These are phyloP conservation scores for Urosaurus nigricauda DNA, from an alignment of 2,797 vertebrate species.

Conservation along the genomic window DNA sequence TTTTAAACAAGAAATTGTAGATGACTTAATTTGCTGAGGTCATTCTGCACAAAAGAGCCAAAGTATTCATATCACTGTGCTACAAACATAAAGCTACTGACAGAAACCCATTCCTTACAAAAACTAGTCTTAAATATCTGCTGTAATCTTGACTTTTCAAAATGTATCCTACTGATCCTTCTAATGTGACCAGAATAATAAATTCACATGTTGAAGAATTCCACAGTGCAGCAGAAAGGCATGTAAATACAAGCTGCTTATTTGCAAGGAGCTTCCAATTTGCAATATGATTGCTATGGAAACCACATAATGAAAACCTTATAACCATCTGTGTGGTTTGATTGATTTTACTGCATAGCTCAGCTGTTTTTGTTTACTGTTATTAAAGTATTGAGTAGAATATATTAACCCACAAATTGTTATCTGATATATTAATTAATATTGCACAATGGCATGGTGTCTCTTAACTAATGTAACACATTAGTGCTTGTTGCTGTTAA, in stretches of 20 bases:
- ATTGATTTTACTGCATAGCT: constrained; percentile 80
- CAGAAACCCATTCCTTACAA: not conserved
- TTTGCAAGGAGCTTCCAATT: constrained; percentile 86
- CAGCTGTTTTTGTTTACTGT: constrained; percentile 85
- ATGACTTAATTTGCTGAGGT: not conserved
- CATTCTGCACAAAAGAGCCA: constrained; percentile 2
- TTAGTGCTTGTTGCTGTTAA: constrained; percentile 81
- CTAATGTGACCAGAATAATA: constrained; percentile 81
- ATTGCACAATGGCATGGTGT: constrained; percentile 79
- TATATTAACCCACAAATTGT: constrained; percentile 75
- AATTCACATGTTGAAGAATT: constrained; percentile 73
- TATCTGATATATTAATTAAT: constrained; percentile 87
- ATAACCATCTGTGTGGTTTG: constrained; percentile 84
- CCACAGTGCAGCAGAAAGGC: constrained; percentile 78
- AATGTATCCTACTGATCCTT: constrained; percentile 73
- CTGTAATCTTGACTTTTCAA: constrained; percentile 70
- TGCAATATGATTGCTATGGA: constrained; percentile 87
- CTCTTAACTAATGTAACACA: constrained; percentile 80
- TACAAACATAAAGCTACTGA: not conserved
- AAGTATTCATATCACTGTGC: not conserved
- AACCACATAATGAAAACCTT: constrained; percentile 85
- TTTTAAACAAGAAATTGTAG: constrained; percentile 1
- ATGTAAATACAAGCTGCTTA: constrained; percentile 87
- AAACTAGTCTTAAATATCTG: constrained; percentile 7
- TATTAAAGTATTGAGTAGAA: constrained; percentile 78